These are phyloP conservation scores for Uromys caudimaculatus DNA, from an alignment of 2,797 vertebrate species.

Conservation along the genomic window DNA sequence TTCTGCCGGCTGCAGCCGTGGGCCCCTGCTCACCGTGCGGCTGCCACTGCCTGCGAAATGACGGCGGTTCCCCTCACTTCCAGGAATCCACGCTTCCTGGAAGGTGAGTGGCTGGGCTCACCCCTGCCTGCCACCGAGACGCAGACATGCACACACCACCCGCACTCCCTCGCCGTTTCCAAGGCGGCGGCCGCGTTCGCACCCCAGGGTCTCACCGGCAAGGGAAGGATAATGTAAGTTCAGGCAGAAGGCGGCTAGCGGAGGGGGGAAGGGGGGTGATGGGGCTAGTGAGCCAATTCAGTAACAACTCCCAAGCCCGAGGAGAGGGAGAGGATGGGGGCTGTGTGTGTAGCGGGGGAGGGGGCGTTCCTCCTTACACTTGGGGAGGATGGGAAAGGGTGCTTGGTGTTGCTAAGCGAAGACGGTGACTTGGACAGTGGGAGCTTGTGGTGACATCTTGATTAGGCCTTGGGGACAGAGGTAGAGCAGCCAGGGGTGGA, in stretches of 20 bases:
- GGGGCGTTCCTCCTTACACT: conserved; percentile 81
- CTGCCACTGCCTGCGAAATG: conserved; percentile 86
- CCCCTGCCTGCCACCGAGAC: conserved; percentile 87
- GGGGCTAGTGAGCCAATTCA: conserved; percentile 76
- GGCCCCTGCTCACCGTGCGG: conserved; percentile 85
- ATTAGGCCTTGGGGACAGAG: conserved; percentile 82
- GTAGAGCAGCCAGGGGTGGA: conserved; percentile 67
- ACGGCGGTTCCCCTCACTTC: conserved; percentile 88
- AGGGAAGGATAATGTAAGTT: conserved; percentile 87
- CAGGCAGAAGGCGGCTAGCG: conserved; percentile 81
- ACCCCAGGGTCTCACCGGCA: conserved; percentile 87
- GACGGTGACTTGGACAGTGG: conserved; percentile 77
- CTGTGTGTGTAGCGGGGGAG: conserved; percentile 73
- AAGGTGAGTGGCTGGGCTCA: conserved; percentile 88
- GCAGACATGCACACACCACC: conserved; percentile 87
- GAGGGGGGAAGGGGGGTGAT: conserved; percentile 50
- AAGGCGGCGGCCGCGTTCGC: conserved; percentile 87
- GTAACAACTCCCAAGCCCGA: conserved; percentile 80
- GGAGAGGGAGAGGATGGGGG: conserved; percentile 76
- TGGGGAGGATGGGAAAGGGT: conserved; percentile 80
- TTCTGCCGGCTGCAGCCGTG: conserved; percentile 78
- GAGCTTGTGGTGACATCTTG: conserved; percentile 83
- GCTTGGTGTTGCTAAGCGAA: conserved; percentile 83
- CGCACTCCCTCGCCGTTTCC: conserved; percentile 87
- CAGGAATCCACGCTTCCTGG: conserved; percentile 90